Base-by-base conservation (phyloP, 2,888 invertebrate genomes). In the Drosophila stalkeri region DNA sequence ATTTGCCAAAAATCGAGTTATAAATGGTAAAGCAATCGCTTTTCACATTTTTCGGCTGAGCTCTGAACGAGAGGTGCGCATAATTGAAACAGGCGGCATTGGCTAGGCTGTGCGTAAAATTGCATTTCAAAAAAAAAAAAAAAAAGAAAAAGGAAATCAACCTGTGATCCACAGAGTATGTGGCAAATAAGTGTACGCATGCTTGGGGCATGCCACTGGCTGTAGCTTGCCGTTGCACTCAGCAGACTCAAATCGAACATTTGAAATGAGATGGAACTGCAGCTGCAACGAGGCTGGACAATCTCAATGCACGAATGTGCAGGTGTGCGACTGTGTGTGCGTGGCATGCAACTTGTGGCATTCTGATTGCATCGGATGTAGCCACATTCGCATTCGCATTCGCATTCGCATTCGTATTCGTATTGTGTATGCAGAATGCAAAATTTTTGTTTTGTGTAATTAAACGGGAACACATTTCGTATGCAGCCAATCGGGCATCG, bases 401-500 rank as follows among this genome's bases (percentile, higher is more conserved):
- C 14, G n/a, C 39, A 39, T 4, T 6, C 2, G 39, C 39, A 39
- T 16, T 3, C 9, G 54, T 55, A 54, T n/a, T 11, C 18, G 55
- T 51, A 57, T 14, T 62, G 64, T 69, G 57, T 57, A 64, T 69
- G 61, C 70, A 66, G 64, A 76, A 67, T 57, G 64, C 61, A 64
- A 61, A 80, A 82, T 77, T 80, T 72, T 68, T 74, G 82, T 77
- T 72, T 75, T 88, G 72, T 71, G 65, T 72, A 85, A 83, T 88
- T 80, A 75, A 69, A 80, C 69, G 72, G 52, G 62, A 65, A 41
- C 39, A 27, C 52, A 43, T 59, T 51, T 56, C 64, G 59, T 27
- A 33, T 54, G 70, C 55, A 47, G 37, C 56, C 41, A 49, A 51
- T 41, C 37, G 14, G 43, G 27, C 43, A n/a, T n/a, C 41, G 46